Evolutionary conservation across 2,888 invertebrate species (phyloP), one percentile per base, ranked within the genome.

Genomic region (Lathronympha strigana): DNA sequence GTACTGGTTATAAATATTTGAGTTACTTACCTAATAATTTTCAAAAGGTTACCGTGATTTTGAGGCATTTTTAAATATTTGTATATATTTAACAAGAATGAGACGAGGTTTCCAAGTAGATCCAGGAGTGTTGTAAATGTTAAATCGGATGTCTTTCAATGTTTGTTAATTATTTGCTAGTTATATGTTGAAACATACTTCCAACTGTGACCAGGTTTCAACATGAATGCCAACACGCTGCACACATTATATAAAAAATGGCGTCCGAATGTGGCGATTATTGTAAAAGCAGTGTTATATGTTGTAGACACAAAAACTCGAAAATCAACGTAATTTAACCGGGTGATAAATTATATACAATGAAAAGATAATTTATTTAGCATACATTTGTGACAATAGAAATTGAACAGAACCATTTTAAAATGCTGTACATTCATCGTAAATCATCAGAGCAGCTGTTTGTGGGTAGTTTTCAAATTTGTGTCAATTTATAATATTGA

Each of bases 161-260:
- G 68, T 68, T 51, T 63, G 62, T 62, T 64, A 61, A 61, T 70
- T 69, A 67, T 68, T 70, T 61, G 64, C 67, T 69, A 57, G 50
- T 63, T 66, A 55, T 63, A 51, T 73, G 75, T 78, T 78, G 72
- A 73, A 75, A 74, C 73, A 70, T 69, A 69, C 45, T 38, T 40
- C 31, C 40, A 68, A 71, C 68, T 70, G 69, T 70, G 73, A 77
- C 74, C 71, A 66, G 64, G 73, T 74, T 73, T 73, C 73, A 75
- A 78, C 76, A 74, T 66, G 71, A 73, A 83, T 86, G 90, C 90
- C 91, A 91, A 90, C 91, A 91, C 91, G 88, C 89, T 90, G 91
- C 90, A 90, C 86, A 89, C 89, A 90, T 89, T 80, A 73, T 71
- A 61, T 40, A 21, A 68, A 69, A 76, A 78, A 80, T 83, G 83